Base-by-base conservation (phyloP, 2,797 vertebrate species). In the Sebastes flavidus region DNA sequence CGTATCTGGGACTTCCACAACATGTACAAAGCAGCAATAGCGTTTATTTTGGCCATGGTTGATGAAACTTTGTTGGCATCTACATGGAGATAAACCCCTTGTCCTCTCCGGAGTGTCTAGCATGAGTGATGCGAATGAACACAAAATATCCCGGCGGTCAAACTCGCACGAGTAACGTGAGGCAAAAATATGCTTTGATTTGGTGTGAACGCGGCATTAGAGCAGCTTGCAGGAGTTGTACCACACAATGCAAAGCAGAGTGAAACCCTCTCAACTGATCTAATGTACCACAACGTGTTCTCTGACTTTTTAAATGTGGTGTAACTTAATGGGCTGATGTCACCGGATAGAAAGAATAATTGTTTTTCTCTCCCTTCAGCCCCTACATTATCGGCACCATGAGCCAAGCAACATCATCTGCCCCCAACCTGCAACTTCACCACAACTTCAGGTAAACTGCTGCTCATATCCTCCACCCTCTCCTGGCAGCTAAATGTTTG, bases 301-400 rank as follows among this genome's bases (percentile, higher is more conserved):
- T n/a, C 11, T 14, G 8, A 66, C 36, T 72, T 30, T 16, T 22
- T 22, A n/a, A 46, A 18, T 2, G 1, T 36, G 12, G 4, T 65
- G 2, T 0, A 11, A 25, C 9, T 27, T 27, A 12, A 13, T 65
- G 13, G 42, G 65, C 25, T 38, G 0, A 61, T 38, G 38, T 36
- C 2, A 25, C 22, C 22, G 8, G 8, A 70, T 38, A 18, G 27
- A 56, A 20, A 27, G 4, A 34, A 65, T 32, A 61, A 55, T n/a
- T 49, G 25, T 81, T 25, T 61, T 29, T 80, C 46, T 80, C 61
- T 87, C 62, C 66, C 69, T 49, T 36, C 78, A 99, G 98, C 66
- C 98, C 97, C 0, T 99, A 97, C 72, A 99, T 99, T 79, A 99
- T 99, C 13, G 98, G 98, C 80, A 99, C 98, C 7, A 99, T 99